Base-by-base conservation (phyloP, 2,797 vertebrate genomes). In the Phrynocephalus vlangalii region DNA sequence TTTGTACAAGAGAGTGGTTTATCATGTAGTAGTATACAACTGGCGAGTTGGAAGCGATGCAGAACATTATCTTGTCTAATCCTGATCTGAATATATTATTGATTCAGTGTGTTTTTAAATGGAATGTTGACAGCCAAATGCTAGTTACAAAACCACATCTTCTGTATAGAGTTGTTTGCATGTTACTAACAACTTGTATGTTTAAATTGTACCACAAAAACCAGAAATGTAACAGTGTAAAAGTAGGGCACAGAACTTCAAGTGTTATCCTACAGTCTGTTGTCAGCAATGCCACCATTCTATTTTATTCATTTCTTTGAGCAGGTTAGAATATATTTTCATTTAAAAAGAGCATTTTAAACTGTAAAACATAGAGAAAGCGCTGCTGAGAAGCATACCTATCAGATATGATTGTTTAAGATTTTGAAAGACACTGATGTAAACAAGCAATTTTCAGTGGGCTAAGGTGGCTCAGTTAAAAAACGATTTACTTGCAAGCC, bases 151-250 rank as follows among this genome's bases (percentile, higher is more conserved):
- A 75, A 91, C 48, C 63, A 38, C 87, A 81, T 73, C 78, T 91
- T 90, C 22, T 52, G 9, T 67, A 91, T 70, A 86, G 87, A 90
- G 81, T 72, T 60, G 80, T 87, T 87, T 79, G 79, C n/a, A 18
- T 87, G 86, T 92, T 91, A 85, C 16, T 85, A 75, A n/a, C 44
- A 56, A 84, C 4, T 60, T 33, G n/a, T 75, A 22, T 63, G 30
- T 9, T 22, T 16, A 4, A 28, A 18, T 38, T 91, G 71, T 87
- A 24, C 67, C 52, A 30, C 83, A 91, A 90, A 89, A 72, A 5
- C 73, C 81, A 28, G 33, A 72, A 60, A 6, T 48, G 83, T 20
- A 73, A 48, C 56, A 83, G 0, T 0, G 50, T 90, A 66, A 56
- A 70, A 92, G 38, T 63, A 90, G 50, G 22, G 6, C 87, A 48